A percentile compares a stretch with the other conserved stretches of the same genome.
Evolutionary conservation across 2,888 invertebrate genomes (phyloP).

Genomic region (Metallyticus violacea): DNA sequence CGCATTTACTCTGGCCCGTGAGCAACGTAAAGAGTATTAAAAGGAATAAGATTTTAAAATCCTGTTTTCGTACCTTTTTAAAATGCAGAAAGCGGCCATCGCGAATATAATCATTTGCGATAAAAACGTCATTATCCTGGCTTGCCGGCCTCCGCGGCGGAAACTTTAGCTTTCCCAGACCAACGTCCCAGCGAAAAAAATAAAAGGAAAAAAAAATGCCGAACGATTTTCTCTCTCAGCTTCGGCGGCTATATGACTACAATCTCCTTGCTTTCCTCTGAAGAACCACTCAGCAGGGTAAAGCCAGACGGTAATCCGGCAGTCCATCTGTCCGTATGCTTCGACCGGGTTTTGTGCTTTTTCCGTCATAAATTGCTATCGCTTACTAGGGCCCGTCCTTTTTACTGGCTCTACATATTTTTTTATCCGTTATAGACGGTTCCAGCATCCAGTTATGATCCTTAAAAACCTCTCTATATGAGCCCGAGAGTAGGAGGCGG

Average conservation of each 20-base stretch:
- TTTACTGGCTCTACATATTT: constrained; percentile 14
- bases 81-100: not conserved
- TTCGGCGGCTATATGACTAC: not conserved
- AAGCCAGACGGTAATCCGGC: not conserved
- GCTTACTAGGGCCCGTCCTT: not conserved
- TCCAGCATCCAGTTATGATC: constrained; percentile 12
- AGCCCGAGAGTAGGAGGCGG: not conserved
- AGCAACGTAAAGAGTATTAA: not conserved
- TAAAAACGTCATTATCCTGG: not conserved
- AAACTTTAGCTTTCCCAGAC: not conserved
- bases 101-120: not conserved
- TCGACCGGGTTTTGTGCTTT: not conserved
- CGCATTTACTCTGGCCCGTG: not conserved
- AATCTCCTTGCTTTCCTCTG: not conserved
- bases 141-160: not conserved
- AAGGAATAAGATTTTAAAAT: not conserved
- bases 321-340: not conserved
- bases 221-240: not conserved
- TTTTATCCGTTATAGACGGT: constrained; percentile 14
- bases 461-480: constrained; percentile 10
- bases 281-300: not conserved
- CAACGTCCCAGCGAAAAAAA: not conserved
- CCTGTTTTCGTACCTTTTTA: not conserved
- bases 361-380: not conserved
- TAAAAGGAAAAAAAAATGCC: not conserved